These are phyloP conservation scores for Trypoxylus dichotomus DNA, from an alignment of 1,140 invertebrate genomes.

Conservation along the genomic window DNA sequence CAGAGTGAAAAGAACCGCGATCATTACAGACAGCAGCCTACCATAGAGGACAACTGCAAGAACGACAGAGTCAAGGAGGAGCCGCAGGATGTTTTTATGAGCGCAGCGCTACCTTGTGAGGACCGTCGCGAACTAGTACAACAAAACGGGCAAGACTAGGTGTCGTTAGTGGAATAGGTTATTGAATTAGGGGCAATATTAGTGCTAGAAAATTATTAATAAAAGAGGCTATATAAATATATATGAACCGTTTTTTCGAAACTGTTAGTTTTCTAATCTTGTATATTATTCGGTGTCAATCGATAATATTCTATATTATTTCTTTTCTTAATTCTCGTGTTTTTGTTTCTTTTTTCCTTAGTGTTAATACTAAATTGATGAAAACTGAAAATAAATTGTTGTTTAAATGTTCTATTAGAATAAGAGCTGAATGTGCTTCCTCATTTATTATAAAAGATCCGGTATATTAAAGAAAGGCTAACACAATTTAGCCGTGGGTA, in stretches of 20 bases:
- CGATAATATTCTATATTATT: neutral
- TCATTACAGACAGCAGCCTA: slow-evolving; percentile 57
- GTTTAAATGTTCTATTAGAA: slow-evolving; percentile 31
- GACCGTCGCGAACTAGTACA: slow-evolving; percentile 62
- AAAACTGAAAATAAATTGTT: slow-evolving; percentile 17
- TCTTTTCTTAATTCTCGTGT: neutral
- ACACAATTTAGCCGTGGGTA: slow-evolving; percentile 25
- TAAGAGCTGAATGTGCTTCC: slow-evolving; percentile 47
- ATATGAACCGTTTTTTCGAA: slow-evolving; percentile 18
- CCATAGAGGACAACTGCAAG: slow-evolving; percentile 66
- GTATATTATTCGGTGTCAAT: slow-evolving; percentile 1
- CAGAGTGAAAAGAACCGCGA: slow-evolving; percentile 72
- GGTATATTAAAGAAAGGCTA: slow-evolving; percentile 24
- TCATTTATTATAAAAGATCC: slow-evolving; percentile 37
- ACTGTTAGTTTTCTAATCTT: slow-evolving; percentile 20
- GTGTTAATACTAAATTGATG: slow-evolving; percentile 6
- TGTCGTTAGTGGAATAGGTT: slow-evolving; percentile 17
- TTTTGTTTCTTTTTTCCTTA: slow-evolving; percentile 19
- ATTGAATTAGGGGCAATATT: slow-evolving; percentile 46
- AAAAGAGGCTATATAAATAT: slow-evolving; percentile 19
- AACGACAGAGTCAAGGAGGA: slow-evolving; percentile 66
- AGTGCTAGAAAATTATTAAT: slow-evolving; percentile 36
- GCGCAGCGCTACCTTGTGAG: slow-evolving; percentile 58
- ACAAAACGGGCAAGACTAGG: slow-evolving; percentile 68
- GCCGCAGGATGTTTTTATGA: slow-evolving; percentile 59